phyloP scores from a whole-genome alignment of 2,113 vertebrate species.

The Lepisosteus osseus region DNA sequence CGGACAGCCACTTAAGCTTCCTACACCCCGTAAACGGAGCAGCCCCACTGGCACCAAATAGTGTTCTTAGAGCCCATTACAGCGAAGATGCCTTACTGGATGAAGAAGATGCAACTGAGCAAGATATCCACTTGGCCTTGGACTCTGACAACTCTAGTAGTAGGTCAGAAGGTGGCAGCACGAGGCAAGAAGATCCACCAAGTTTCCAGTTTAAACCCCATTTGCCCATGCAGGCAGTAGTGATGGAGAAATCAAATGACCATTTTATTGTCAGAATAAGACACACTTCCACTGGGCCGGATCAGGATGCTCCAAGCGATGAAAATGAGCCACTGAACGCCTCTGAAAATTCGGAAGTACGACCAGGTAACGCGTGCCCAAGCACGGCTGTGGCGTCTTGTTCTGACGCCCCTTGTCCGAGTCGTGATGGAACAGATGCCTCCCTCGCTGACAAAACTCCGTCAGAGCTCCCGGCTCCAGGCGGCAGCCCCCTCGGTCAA shows the following conservation, averaged over 20 bases:
- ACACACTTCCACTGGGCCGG: constrained; percentile 49
- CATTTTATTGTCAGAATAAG: constrained; percentile 94
- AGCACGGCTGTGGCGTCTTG: not conserved
- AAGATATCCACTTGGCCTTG: constrained; percentile 89
- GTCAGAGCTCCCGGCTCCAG: constrained; percentile 15
- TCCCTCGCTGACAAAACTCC: not conserved
- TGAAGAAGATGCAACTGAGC: constrained; percentile 86
- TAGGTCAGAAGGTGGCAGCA: constrained; percentile 69
- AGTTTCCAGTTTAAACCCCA: constrained; percentile 81
- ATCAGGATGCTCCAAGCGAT: constrained; percentile 21
- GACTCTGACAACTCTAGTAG: constrained; percentile 92
- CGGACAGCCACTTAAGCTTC: constrained; percentile 92
- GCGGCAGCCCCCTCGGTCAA: constrained; percentile 12
- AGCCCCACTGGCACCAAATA: constrained; percentile 68
- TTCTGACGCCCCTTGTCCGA: not conserved
- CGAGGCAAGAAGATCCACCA: constrained; percentile 48
- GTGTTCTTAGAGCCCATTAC: constrained; percentile 83
- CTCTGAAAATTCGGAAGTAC: not conserved
- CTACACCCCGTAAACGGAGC: constrained; percentile 62
- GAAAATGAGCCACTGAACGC: constrained; percentile 31
- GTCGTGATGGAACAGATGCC: no score
- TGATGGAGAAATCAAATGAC: constrained; percentile 94
- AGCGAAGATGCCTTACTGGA: constrained; percentile 86
- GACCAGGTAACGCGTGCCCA: not conserved
- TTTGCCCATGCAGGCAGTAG: constrained; percentile 88